Evolutionary conservation across 2,888 invertebrate genomes (phyloP), one percentile per base, ranked within the genome.

Genomic region (Exocentrus adspersus): DNA sequence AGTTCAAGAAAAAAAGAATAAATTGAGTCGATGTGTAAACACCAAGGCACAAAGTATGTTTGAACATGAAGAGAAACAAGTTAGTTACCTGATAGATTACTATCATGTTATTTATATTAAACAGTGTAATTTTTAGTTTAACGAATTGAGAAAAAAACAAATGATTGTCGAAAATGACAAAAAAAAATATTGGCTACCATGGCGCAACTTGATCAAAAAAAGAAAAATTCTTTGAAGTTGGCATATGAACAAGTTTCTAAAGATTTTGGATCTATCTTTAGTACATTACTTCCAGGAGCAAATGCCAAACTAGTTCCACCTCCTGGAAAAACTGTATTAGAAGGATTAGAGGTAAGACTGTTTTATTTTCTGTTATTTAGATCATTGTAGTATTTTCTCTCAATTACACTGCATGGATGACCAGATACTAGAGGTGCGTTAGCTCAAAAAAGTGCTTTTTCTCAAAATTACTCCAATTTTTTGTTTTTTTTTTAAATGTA

Each of bases 261-360:
- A 78, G 97, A 98, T 85, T 98, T 99, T 82, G 94, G 95, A 7
- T 92, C 94, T 24, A 99, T 99, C 80, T 98, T 98, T 84, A 89
- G 90, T 66, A 91, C 93, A 1, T 85, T 99, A 67, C 85, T 99
- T 73, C 95, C 97, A 1, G 97, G 97, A 0, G 93, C 98, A 0
- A 87, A 91, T 74, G 97, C 98, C 0, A 88, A 90, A 77, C 86
- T 99, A n/a, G 86, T 87, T 63, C 92, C 96, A 14, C 89, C 90
- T 0, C 87, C 87, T n/a, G 92, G 91, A 1, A 85, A 86, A 74
- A 84, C 87, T 7, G 91, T 94, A 62, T 85, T 95, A 1, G 91
- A 94, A 59, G 98, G 98, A 0, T 85, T 98, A 0, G 96, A 97
- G 86, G 92, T 93, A 77, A 74, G 69, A 1, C 17, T 10, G 19